Evolutionary conservation across 2,113 vertebrate genomes (phyloP), one percentile per base, ranked within the genome.

Genomic region (Dicrurus megarhynchus): DNA sequence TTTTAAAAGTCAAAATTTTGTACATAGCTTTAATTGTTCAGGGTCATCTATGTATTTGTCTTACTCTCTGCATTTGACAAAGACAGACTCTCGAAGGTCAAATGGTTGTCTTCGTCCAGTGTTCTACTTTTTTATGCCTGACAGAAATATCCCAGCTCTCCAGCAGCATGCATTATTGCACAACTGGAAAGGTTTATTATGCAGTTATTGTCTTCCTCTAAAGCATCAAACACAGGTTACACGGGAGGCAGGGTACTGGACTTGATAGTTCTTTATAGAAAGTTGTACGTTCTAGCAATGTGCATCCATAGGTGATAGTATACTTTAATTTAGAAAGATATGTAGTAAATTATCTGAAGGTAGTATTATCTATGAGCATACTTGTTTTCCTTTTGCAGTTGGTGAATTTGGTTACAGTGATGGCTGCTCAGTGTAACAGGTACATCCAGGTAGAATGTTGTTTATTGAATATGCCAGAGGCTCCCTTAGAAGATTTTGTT

Each of bases 1-100:
- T 92, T 56, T 93, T 96, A 93, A 90, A 96, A 96, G 95, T 97
- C 78, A 81, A 53, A 78, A 77, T 84, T 97, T 95, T 98, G 97
- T 98, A 97, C 81, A 97, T 98, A 97, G 92, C 91, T 97, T 97
- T 97, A 95, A 95, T 95, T 95, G 90, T 97, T 95, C 90, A 77
- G 75, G 91, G 65, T 97, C 44, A 19, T 97, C 92, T 91, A 35
- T 55, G 79, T 95, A 49, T 94, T 92, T 76, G 89, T 97, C 93
- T 95, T 84, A 87, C 21, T 95, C 90, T 96, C 41, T 39, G 35
- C 95, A 87, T 98, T 92, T 97, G 97, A 96, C 94, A 97, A 93
- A 90, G 97, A 96, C 87, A 96, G 95, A 81, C 90, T 97, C 97
- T 96, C 95, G 93, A 97, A 97, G 97, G 96, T 97, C 96, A 96